Evolutionary conservation across 2,113 vertebrate genomes (phyloP), one percentile per base, ranked within the genome.

Genomic region (Carassius auratus): DNA sequence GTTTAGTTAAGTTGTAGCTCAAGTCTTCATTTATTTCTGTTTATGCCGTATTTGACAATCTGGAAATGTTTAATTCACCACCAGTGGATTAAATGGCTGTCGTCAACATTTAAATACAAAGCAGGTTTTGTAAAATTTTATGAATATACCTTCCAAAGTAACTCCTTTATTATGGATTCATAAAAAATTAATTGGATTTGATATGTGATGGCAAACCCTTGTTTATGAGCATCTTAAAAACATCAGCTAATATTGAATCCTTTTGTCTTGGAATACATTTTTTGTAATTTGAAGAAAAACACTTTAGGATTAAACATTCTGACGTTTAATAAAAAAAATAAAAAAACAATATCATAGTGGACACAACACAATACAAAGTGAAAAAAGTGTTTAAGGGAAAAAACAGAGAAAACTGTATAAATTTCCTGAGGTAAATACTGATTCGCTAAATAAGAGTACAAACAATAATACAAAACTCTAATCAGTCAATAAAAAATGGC

Each of bases 241-340:
- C 23, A 17, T 71, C 17, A 48, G 14, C 36, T 74, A 1, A 13
- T 23, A 23, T 45, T 74, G 6, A 17, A 59, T 5, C 0, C 1
- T 1, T 57, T 19, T 19, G 4, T 23, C 55, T 21, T 61, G 21
- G 3, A n/a, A 36, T 10, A 6, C 1, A 3, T 21, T n/a, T n/a
- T 55, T 26, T 68, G 76, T 52, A 66, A 76, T 73, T 73, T 42
- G 9, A 26, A 59, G 38, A 10, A 78, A 75, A 57, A 69, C 50
- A 76, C 30, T 80, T 36, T 81, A 38, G 8, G 64, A 48, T 48
- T 59, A 69, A 26, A 75, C 14, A 8, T 61, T 9, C 45, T 92
- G 92, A 93, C 91, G 45, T 93, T 94, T 93, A 92, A 87, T 91
- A 92, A 92, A 84, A 30, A 30, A 30, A 30, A 30, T 94, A 95